phyloP scores from a whole-genome alignment of 2,888 invertebrate genomes.

The Drosophila austrosaltans region DNA sequence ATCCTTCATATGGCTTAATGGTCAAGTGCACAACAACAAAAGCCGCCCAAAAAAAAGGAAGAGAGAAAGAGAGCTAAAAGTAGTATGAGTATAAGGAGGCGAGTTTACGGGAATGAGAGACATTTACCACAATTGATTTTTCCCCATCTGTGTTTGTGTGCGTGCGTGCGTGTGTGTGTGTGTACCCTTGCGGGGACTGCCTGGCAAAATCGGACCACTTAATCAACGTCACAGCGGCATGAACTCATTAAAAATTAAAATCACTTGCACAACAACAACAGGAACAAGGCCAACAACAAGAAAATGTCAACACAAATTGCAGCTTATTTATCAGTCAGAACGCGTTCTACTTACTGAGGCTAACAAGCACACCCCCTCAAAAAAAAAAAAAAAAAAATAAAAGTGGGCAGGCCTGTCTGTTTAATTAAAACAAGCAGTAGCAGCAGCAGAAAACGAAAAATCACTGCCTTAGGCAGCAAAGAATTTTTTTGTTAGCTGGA shows the following conservation, averaged over 20 bases:
- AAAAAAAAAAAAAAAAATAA: not conserved
- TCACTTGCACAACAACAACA: slow-evolving; percentile 62
- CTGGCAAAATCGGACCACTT: slow-evolving; percentile 61
- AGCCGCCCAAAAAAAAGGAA: slow-evolving; percentile 13
- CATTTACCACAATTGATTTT: slow-evolving; percentile 30
- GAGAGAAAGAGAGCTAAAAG: not conserved
- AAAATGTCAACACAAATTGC: slow-evolving; percentile 80
- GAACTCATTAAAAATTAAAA: slow-evolving; percentile 80
- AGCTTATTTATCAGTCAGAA: slow-evolving; percentile 74
- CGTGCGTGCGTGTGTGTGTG: not conserved
- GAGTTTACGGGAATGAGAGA: no score
- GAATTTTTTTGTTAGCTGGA: no score
- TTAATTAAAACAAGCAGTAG: not conserved
- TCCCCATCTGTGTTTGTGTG: slow-evolving; percentile 39
- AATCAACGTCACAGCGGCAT: slow-evolving; percentile 62
- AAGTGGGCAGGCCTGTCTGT: not conserved
- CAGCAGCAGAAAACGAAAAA: not conserved
- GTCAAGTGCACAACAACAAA: slow-evolving; percentile 69
- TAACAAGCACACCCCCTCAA: not conserved
- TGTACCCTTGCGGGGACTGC: not conserved
- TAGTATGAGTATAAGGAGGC: no score
- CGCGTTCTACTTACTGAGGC: slow-evolving; percentile 30
- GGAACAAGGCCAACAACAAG: slow-evolving; percentile 37
- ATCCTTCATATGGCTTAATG: slow-evolving; percentile 65
- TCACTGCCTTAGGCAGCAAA: not conserved